phyloP scores from a whole-genome alignment of 2,888 invertebrate species.

The Metellina segmentata region DNA sequence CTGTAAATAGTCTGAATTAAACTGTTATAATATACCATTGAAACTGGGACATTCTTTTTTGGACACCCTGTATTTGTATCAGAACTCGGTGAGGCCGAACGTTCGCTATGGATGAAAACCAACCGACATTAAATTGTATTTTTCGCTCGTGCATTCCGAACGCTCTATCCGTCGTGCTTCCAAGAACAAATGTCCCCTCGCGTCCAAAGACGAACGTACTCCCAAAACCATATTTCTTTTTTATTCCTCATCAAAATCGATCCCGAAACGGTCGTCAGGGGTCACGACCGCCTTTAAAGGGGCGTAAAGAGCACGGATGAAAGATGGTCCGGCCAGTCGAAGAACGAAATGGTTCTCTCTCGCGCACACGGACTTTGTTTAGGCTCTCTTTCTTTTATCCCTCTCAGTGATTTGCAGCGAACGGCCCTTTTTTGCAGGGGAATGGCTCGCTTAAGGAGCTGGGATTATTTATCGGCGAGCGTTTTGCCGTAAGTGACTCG shows the following conservation, averaged over 20 bases:
- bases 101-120: neutral
- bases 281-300: too few relatives aligned
- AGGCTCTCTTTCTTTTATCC: neutral
- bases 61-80: neutral
- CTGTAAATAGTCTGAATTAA: too few relatives aligned
- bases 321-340: neutral
- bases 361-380: conserved; percentile 28
- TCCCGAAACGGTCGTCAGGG: too few relatives aligned
- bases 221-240: too few relatives aligned
- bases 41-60: too few relatives aligned
- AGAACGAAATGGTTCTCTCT: neutral
- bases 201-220: too few relatives aligned
- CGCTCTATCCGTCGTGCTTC: neutral
- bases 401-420: neutral
- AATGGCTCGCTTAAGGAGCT: conserved; percentile 7
- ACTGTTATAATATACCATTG: too few relatives aligned
- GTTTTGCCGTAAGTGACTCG: conserved; percentile 18
- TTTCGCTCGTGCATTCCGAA: neutral
- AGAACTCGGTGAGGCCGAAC: neutral
- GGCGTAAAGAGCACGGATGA: conserved; percentile 1
- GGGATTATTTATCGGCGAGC: conserved; percentile 24
- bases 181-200: neutral
- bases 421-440: conserved; percentile 9
- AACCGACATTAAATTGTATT: neutral
- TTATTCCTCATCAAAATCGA: too few relatives aligned